These are phyloP conservation scores for Plebejus anna DNA, from an alignment of 2,888 invertebrate genomes.

Conservation along the genomic window DNA sequence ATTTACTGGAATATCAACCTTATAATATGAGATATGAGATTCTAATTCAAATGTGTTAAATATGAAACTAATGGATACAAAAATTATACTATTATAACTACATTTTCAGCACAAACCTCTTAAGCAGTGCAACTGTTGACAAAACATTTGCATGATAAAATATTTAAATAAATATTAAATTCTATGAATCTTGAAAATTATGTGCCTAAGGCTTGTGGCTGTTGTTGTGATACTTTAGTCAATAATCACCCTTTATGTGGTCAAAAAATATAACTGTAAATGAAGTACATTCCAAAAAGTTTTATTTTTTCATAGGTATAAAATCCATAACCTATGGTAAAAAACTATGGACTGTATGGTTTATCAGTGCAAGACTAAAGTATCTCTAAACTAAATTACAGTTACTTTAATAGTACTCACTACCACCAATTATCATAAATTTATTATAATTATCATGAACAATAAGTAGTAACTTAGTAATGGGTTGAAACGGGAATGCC, in stretches of 20 bases:
- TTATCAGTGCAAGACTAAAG: constrained; percentile 29
- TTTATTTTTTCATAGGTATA: constrained; percentile 36
- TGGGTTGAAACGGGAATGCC: background rate
- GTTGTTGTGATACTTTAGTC: background rate
- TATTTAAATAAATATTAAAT: background rate
- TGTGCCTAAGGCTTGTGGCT: background rate
- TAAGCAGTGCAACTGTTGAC: background rate
- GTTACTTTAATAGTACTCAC: constrained; percentile 7
- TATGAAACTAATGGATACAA: constrained; percentile 5
- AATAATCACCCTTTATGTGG: constrained; percentile 18
- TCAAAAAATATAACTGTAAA: constrained; percentile 28
- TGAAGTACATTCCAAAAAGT: constrained; percentile 36
- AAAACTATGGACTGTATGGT: constrained; percentile 25
- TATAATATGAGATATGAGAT: constrained; percentile 22
- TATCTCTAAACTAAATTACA: constrained; percentile 23
- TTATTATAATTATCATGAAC: constrained; percentile 17
- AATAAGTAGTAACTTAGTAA: constrained; percentile 7
- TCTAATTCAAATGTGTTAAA: constrained; percentile 13
- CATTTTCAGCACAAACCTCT: constrained; percentile 15
- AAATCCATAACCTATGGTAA: constrained; percentile 24
- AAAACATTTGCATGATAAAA: background rate
- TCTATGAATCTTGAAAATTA: background rate
- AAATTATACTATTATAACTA: background rate
- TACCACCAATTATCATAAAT: constrained; percentile 3
- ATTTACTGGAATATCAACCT: constrained; percentile 2